A percentile compares a stretch with the other conserved stretches of the same genome.
Evolutionary conservation across 2,888 invertebrate species (phyloP).

Genomic region (Lymantria monacha): DNA sequence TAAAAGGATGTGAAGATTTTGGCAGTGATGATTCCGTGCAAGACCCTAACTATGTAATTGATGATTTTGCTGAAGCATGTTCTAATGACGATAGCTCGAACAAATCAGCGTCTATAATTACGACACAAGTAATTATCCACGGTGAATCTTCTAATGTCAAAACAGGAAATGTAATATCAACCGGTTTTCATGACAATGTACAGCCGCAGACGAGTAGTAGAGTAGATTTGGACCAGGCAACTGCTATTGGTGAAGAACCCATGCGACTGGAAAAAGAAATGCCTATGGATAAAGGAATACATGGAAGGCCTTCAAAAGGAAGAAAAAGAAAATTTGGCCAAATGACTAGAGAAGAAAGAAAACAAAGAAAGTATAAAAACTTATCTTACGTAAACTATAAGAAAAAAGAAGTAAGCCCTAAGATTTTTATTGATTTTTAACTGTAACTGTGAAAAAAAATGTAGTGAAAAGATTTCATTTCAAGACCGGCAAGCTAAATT

Average conservation of each 20-base stretch:
- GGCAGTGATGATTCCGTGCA: constrained; percentile 1
- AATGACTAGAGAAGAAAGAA: constrained; percentile 9
- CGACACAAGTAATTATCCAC: constrained; percentile 2
- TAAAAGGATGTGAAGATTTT: constrained; percentile 2
- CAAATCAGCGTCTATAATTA: constrained; percentile 6
- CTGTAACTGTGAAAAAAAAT: constrained; percentile 6
- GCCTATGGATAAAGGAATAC: constrained; percentile 1
- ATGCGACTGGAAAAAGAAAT: constrained; percentile 2
- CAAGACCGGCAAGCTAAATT: constrained; percentile 4
- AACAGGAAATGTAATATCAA: neutral
- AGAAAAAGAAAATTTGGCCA: constrained; percentile 11
- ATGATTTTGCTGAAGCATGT: neutral
- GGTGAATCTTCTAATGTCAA: neutral
- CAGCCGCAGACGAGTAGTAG: neutral
- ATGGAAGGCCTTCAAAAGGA: constrained; percentile 11
- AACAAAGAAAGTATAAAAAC: constrained; percentile 12
- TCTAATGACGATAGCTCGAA: constrained; percentile 7
- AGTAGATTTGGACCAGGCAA: neutral
- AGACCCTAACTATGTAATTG: constrained; percentile 5
- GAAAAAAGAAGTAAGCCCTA: neutral
- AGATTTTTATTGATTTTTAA: constrained; percentile 8
- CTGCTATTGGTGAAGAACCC: constrained; percentile 1
- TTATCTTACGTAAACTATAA: neutral
- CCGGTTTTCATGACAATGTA: neutral
- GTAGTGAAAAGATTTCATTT: constrained; percentile 4